Percentiles rank a stretch among this genome's conserved stretches.
These are phyloP conservation scores for Festucalex cinctus DNA, from an alignment of 2,113 vertebrate species.

Conservation along the genomic window DNA sequence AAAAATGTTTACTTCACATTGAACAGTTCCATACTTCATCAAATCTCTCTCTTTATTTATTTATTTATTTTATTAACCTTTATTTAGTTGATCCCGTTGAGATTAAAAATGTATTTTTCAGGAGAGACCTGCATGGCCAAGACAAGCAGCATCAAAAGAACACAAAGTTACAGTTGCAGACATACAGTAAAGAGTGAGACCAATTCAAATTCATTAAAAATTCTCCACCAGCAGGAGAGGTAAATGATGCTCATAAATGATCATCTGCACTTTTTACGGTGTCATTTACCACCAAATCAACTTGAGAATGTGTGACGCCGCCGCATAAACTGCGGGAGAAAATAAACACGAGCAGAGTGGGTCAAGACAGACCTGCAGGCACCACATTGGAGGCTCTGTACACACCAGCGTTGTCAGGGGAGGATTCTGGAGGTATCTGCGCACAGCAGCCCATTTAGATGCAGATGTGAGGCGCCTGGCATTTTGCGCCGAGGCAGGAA, in stretches of 20 bases:
- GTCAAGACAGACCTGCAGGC: slow-evolving; percentile 17
- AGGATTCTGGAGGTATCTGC: slow-evolving; percentile 38
- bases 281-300: slow-evolving; percentile 27
- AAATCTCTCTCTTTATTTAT: too few relatives aligned
- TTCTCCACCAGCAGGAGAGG: not conserved
- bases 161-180: too few relatives aligned
- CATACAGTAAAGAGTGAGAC: too few relatives aligned
- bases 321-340: slow-evolving; percentile 2
- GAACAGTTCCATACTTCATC: too few relatives aligned
- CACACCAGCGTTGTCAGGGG: slow-evolving; percentile 29
- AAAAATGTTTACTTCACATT: too few relatives aligned
- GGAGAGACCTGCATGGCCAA: too few relatives aligned
- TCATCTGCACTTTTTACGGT: not conserved
- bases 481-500: slow-evolving; percentile 23
- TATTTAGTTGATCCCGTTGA: too few relatives aligned
- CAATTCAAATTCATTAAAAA: too few relatives aligned
- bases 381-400: slow-evolving; percentile 27
- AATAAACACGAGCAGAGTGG: slow-evolving; percentile 2
- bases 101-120: too few relatives aligned
- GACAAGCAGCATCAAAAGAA: too few relatives aligned
- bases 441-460: slow-evolving; percentile 58
- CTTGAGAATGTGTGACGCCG: slow-evolving; percentile 1
- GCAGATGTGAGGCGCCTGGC: slow-evolving; percentile 50
- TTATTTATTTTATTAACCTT: too few relatives aligned
- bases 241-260: slow-evolving; percentile 9